Conservation (phyloP, 2,113 vertebrate species). For the Rhabdornis inornatus region DNA sequence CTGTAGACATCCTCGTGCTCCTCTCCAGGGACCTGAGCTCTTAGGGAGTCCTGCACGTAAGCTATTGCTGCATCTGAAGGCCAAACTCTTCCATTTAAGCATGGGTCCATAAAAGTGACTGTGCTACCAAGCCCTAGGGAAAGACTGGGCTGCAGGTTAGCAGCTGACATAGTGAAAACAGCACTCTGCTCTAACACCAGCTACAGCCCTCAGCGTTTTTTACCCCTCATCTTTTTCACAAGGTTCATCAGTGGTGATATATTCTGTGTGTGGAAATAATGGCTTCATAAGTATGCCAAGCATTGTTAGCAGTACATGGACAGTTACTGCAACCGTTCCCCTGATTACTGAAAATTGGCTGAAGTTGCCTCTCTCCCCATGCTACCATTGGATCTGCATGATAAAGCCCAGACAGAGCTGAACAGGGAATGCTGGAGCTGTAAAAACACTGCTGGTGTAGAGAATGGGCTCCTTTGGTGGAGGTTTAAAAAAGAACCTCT, state of each 20-base stretch:
- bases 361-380: background rate
- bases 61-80: background rate
- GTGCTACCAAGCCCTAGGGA: background rate
- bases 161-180: background rate
- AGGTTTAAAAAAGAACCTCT: background rate
- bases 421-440: background rate
- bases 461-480: background rate
- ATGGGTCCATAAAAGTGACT: background rate
- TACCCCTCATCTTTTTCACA: background rate
- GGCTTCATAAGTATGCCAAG: background rate
- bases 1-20: background rate
- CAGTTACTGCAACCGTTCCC: no score
- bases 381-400: fast-evolving
- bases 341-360: background rate
- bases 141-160: background rate
- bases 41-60: constrained; percentile 40
- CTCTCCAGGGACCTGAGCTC: background rate
- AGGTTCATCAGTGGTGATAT: background rate
- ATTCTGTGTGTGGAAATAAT: background rate
- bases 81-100: constrained; percentile 17
- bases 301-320: fast-evolving
- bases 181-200: background rate
- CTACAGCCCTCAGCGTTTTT: background rate
- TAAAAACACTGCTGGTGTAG: background rate
- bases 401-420: background rate